Evolutionary conservation across 2,113 vertebrate genomes (phyloP).

Genomic region (Rhea pennata): DNA sequence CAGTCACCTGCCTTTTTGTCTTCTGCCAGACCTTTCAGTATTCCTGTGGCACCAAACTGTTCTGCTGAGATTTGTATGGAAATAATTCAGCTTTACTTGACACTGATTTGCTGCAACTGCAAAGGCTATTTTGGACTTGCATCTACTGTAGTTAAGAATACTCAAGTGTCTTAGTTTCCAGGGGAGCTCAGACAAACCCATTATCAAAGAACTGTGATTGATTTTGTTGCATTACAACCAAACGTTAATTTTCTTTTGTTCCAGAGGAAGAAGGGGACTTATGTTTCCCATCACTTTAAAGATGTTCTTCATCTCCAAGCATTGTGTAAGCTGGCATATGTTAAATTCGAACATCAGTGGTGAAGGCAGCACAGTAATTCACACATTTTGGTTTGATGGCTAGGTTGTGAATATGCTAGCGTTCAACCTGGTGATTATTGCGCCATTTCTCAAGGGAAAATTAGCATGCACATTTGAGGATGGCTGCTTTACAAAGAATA

Average conservation of each 20-base stretch:
- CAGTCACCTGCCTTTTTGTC: background rate
- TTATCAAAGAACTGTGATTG: constrained; percentile 28
- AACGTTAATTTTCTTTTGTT: constrained; percentile 40
- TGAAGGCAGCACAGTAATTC: constrained; percentile 47
- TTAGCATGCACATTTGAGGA: constrained; percentile 42
- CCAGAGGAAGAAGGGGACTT: background rate
- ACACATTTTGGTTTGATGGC: constrained; percentile 48
- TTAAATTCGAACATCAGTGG: constrained; percentile 48
- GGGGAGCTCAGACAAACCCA: background rate
- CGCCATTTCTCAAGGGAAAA: constrained; percentile 61
- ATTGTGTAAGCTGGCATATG: constrained; percentile 28
- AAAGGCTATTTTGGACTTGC: background rate
- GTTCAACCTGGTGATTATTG: constrained; percentile 51
- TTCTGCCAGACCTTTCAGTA: background rate
- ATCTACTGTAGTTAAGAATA: constrained; percentile 13
- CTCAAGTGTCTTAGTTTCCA: background rate
- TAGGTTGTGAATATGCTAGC: constrained; percentile 42
- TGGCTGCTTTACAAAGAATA: constrained; percentile 30
- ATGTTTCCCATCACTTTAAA: constrained; percentile 14
- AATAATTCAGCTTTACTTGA: background rate
- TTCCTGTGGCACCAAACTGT: background rate
- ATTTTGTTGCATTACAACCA: constrained; percentile 17
- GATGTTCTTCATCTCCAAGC: constrained; percentile 11
- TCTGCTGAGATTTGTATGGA: background rate
- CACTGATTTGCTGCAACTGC: background rate